Evolutionary conservation across 2,888 invertebrate genomes (phyloP), one percentile per base, ranked within the genome.

Genomic region (Epicampocera succincta): DNA sequence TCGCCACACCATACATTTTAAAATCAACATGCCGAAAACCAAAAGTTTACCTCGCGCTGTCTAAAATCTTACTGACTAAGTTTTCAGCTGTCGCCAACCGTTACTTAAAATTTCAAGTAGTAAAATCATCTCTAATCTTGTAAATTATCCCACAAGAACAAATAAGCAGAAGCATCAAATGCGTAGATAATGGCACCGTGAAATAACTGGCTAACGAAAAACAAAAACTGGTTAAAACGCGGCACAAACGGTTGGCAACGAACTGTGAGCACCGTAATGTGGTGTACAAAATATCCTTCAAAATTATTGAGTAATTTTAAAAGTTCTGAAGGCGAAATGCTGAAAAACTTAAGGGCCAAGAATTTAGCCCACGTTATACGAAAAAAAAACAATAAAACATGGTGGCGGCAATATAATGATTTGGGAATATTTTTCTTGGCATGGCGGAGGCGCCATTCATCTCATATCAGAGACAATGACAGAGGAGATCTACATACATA

Each of bases 1-100:
- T 12, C 12, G 6, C 3, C 65, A 54, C 19, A 73, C 52, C 63
- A 63, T n/a, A n/a, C 54, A 63, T 63, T 63, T 73, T 73, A 54
- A 44, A 19, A n/a, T 19, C 15, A 42, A 50, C 3, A 17, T 63
- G 40, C 4, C 21, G 19, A 42, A 13, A 58, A 33, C 8, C 29
- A 54, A 74, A 46, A n/a, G 66, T 33, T 66, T 44, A n/a, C 50
- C 8, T 19, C 15, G 48, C 5, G n/a, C 44, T 50, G 48, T 58
- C 25, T 25, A 42, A 60, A 66, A 33, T 50, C 50, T 42, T 33
- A 68, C 75, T 75, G 33, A 75, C 29, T 29, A 12, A 50, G 13
- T 33, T 50, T 4, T 17, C 9, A 19, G 29, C 1, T 50, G 33
- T 29, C 19, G 19, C 3, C 42, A 66, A 15, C 19, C 15, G 42